Percentiles rank a stretch among this genome's conserved stretches.
These are phyloP conservation scores for Vanessa atalanta DNA, from an alignment of 1,140 invertebrate species.

Conservation along the genomic window DNA sequence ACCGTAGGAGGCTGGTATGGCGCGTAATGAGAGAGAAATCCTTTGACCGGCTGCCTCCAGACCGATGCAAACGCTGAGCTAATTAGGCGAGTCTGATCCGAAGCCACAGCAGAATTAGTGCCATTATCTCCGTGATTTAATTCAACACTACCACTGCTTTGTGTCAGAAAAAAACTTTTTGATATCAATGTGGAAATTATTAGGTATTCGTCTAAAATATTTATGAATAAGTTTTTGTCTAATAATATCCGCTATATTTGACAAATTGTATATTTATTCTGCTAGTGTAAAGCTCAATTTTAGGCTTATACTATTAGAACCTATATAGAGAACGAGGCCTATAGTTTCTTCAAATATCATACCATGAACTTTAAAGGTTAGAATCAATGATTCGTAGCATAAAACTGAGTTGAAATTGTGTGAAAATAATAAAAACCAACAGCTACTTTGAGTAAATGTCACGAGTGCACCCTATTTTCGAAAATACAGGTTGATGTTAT, in stretches of 20 bases:
- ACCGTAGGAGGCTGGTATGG: slow-evolving; percentile 46
- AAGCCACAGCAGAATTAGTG: slow-evolving; percentile 72
- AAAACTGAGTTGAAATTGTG: slow-evolving; percentile 20
- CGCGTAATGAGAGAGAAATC: slow-evolving; percentile 74
- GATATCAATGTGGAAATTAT: not conserved
- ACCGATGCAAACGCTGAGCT: slow-evolving; percentile 67
- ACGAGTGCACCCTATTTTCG: slow-evolving; percentile 18
- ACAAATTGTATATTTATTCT: no score
- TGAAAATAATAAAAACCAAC: slow-evolving; percentile 25
- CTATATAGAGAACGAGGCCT: not conserved
- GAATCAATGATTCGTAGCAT: slow-evolving; percentile 49
- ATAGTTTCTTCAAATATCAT: slow-evolving; percentile 55
- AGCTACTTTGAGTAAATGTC: slow-evolving; percentile 41
- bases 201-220: no score
- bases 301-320: no score
- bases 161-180: not conserved
- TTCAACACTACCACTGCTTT: slow-evolving; percentile 36
- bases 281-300: no score
- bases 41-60: slow-evolving; percentile 71
- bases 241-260: no score
- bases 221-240: no score
- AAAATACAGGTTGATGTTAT: slow-evolving; percentile 22
- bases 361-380: slow-evolving; percentile 75
- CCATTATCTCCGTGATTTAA: slow-evolving; percentile 59
- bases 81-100: slow-evolving; percentile 75